Evolutionary conservation across 2,113 vertebrate genomes (phyloP).

Genomic region (Phodopus roborovskii): DNA sequence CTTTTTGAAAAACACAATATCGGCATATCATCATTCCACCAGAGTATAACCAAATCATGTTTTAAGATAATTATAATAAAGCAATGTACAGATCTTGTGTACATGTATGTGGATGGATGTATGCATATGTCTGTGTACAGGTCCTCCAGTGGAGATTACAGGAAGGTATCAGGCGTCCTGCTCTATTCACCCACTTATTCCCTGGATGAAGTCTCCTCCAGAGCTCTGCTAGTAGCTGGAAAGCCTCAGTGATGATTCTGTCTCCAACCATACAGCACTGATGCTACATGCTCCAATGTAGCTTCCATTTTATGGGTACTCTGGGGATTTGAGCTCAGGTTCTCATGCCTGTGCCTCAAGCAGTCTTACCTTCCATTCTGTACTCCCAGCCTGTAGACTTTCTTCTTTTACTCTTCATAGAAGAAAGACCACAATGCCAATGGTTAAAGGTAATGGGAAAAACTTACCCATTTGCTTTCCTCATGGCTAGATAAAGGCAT

Average conservation of each 20-base stretch:
- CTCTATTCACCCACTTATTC: no score
- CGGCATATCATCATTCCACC: not conserved
- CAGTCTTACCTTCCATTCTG: no score
- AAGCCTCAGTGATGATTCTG: not conserved
- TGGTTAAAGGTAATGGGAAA: not conserved
- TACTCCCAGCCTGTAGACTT: not conserved
- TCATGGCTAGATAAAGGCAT: not conserved
- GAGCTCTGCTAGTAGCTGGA: not conserved
- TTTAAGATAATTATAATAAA: constrained; percentile 51
- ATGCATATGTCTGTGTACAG: no score
- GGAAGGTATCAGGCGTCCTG: not conserved
- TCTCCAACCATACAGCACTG: not conserved
- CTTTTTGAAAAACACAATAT: not conserved
- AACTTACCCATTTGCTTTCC: not conserved
- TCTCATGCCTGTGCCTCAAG: not conserved
- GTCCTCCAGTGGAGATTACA: no score
- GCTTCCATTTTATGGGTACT: no score
- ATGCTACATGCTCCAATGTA: not conserved
- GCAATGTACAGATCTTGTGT: not conserved
- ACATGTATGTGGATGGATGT: not conserved
- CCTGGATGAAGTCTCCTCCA: no score
- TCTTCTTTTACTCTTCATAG: not conserved
- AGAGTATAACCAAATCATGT: constrained; percentile 15
- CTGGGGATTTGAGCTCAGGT: not conserved
- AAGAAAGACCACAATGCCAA: not conserved